Evolutionary conservation across 2,797 vertebrate species (phyloP).

Genomic region (Perdix hodgsoniae): DNA sequence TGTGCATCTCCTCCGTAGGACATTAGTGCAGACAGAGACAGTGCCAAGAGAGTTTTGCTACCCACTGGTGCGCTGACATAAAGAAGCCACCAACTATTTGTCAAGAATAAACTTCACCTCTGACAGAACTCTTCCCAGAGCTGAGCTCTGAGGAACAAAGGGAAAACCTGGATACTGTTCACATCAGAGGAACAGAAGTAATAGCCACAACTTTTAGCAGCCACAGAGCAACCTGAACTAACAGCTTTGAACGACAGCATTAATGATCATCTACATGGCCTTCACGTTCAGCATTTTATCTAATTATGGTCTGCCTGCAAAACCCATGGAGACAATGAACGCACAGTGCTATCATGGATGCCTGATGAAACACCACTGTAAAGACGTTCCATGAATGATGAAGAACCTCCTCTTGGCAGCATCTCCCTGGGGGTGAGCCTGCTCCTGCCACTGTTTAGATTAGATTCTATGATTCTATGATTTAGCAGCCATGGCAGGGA

Average conservation of each 20-base stretch:
- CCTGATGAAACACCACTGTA: not conserved
- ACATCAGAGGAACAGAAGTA: not conserved
- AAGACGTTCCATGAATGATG: not conserved
- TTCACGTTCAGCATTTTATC: not conserved
- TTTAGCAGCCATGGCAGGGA: not conserved
- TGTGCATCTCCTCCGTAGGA: not conserved
- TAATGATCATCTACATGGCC: not conserved
- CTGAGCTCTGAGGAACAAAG: not conserved
- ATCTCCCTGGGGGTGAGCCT: not conserved
- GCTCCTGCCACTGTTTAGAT: not conserved
- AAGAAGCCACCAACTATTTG: not conserved
- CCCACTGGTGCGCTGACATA: fast-evolving
- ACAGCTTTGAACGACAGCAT: not conserved
- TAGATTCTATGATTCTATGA: too few species aligned
- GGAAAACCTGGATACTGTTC: not conserved
- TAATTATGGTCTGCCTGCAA: not conserved
- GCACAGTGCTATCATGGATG: not conserved
- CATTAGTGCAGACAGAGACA: not conserved
- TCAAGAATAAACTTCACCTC: not conserved
- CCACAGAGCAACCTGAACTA: not conserved
- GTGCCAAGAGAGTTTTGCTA: fast-evolving
- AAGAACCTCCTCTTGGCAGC: not conserved
- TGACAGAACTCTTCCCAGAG: not conserved
- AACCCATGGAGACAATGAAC: not conserved
- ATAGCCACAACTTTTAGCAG: not conserved